Conservation (phyloP, 2,797 vertebrate genomes). For the Urophycis tenuis region DNA sequence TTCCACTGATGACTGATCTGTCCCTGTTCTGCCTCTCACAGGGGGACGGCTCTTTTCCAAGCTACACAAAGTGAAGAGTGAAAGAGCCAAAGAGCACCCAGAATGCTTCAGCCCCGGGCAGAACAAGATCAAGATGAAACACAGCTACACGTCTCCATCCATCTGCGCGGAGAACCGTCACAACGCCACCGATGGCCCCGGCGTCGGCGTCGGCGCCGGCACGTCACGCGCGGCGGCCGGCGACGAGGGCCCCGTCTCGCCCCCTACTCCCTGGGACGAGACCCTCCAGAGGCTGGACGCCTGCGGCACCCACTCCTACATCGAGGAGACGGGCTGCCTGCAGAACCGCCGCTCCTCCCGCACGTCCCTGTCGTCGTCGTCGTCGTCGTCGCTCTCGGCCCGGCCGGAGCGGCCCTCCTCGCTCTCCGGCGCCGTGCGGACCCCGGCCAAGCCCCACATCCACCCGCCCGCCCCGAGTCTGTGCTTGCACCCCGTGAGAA, state of each 20-base stretch:
- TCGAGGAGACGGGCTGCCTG: constrained; percentile 72
- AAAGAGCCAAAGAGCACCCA: constrained; percentile 67
- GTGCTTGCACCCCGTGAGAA: constrained; percentile 57
- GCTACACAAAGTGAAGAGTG: constrained; percentile 68
- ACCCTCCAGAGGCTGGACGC: constrained; percentile 66
- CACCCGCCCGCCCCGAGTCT: constrained; percentile 61
- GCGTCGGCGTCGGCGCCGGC: not conserved
- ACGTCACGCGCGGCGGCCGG: constrained; percentile 23
- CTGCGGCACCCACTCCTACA: constrained; percentile 72
- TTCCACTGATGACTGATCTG: not conserved
- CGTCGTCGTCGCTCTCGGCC: constrained; percentile 37
- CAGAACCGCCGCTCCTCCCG: constrained; percentile 60
- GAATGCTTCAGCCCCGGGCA: constrained; percentile 65
- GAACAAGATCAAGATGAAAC: constrained; percentile 65
- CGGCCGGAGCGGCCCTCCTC: constrained; percentile 47
- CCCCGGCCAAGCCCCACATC: constrained; percentile 46
- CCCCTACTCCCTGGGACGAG: constrained; percentile 63
- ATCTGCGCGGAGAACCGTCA: constrained; percentile 63
- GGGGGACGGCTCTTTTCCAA: constrained; percentile 87
- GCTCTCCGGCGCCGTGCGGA: constrained; percentile 42
- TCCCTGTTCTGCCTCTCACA: constrained; percentile 40
- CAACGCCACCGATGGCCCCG: constrained; percentile 21
- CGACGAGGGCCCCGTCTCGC: constrained; percentile 51
- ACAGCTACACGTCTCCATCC: constrained; percentile 69
- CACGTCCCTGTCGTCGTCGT: too few species aligned